Evolutionary conservation across 2,888 invertebrate species (phyloP).

Genomic region (Horisme vitalbata): DNA sequence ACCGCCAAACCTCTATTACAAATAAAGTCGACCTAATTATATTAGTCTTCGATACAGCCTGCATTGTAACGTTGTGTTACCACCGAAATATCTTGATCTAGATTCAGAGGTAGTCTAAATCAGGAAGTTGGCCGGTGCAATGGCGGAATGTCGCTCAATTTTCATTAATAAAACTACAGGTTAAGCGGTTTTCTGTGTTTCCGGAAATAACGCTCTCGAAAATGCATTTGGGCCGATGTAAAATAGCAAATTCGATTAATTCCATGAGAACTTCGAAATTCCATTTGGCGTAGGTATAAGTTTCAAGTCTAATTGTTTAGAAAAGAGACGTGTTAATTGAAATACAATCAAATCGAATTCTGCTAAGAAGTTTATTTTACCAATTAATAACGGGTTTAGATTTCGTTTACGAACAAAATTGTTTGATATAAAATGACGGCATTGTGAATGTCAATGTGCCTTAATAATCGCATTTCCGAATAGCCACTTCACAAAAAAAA

Average conservation of each 20-base stretch:
- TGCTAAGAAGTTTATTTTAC: too few species aligned
- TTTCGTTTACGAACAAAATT: too few species aligned
- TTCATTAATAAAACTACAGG: constrained; percentile 75
- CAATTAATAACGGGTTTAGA: too few species aligned
- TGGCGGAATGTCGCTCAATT: constrained; percentile 73
- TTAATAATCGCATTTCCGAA: too few species aligned
- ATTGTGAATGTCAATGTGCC: too few species aligned
- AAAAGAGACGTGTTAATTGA: background rate
- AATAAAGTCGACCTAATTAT: constrained; percentile 16
- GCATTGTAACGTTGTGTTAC: constrained; percentile 13
- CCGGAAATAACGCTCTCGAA: constrained; percentile 53
- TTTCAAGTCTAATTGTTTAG: background rate
- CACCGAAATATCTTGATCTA: constrained; percentile 67
- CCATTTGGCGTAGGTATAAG: constrained; percentile 10
- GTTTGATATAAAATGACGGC: too few species aligned
- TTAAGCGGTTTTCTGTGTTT: constrained; percentile 80
- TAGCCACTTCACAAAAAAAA: too few species aligned
- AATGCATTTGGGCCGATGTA: constrained; percentile 30
- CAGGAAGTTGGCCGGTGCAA: constrained; percentile 55
- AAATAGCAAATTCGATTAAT: constrained; percentile 28
- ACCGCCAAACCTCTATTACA: background rate
- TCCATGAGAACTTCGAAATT: constrained; percentile 20
- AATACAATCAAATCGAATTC: too few species aligned
- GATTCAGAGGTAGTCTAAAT: constrained; percentile 69
- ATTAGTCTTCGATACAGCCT: constrained; percentile 6